Evolutionary conservation across 1,140 invertebrate genomes (phyloP), one percentile per base, ranked within the genome.

Genomic region (Danaus melanippus): DNA sequence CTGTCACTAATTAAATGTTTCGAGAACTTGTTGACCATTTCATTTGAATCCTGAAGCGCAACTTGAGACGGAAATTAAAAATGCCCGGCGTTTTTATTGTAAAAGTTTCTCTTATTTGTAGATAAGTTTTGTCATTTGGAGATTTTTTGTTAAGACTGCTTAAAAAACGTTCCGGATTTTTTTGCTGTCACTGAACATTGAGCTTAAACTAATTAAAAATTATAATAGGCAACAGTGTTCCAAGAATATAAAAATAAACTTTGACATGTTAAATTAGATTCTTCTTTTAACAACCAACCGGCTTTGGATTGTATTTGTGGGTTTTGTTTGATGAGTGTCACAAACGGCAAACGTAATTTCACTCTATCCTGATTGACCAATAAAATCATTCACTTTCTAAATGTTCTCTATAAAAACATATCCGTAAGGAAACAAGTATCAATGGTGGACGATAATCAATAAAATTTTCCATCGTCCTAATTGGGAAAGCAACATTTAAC

Each of bases 1-100:
- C 63, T 70, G 50, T 58, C 67, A 71, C 72, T 81, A 84, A 84
- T 84, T 82, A 84, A 80, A 78, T 75, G 74, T 82, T 79, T 76
- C 68, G 64, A 60, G 67, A 75, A 79, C 73, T 79, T 76, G 71
- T 79, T 75, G 62, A 62, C 56, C 67, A 73, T 76, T 76, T 76
- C 71, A 70, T 80, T 78, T 74, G 71, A 78, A 84, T 79, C 69
- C 63, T 69, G 71, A 80, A 74, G 64, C 65, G 64, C 58, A 62
- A 64, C 68, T 74, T 66, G 62, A 63, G 61, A 58, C 68, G 72
- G 77, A 79, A 78, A 79, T 79, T 77, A 79, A 79, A 79, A 79
- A 73, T 71, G 65, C 60, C 57, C 55, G 57, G 43, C 59, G 62
- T 61, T 71, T 78, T 75, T 74, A 77, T 77, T 73, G 64, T 72